Percentiles rank a stretch among this genome's conserved stretches.
Conservation (phyloP, 2,888 invertebrate genomes). For the Ormyrus labotus region DNA sequence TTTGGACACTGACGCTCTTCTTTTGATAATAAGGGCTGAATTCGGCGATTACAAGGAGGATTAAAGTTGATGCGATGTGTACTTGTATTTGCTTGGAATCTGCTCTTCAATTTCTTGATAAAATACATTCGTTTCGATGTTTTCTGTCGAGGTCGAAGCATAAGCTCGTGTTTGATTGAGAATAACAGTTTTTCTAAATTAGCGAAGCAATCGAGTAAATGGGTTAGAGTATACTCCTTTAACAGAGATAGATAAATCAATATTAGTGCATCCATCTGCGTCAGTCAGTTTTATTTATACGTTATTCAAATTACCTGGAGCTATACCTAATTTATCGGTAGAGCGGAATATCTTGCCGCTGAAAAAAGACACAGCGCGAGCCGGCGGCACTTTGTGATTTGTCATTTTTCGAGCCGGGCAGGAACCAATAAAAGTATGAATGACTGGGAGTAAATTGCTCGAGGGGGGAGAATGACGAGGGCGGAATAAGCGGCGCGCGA, state of each 20-base stretch:
- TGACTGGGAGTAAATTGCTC: conserved; percentile 3
- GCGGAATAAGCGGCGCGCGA: conserved; percentile 14
- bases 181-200: conserved; percentile 1
- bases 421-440: conserved; percentile 6
- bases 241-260: too few relatives aligned
- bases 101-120: neutral
- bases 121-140: conserved; percentile 12
- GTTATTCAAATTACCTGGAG: too few relatives aligned
- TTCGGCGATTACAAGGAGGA: conserved; percentile 33
- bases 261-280: too few relatives aligned
- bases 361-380: neutral
- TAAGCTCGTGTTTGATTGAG: neutral
- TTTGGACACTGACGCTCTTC: neutral
- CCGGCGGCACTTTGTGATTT: conserved; percentile 27
- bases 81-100: conserved; percentile 26
- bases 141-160: neutral
- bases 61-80: neutral
- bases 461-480: conserved; percentile 18
- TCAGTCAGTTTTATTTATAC: too few relatives aligned
- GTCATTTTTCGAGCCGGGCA: conserved; percentile 12
- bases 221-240: too few relatives aligned
- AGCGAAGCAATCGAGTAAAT: neutral
- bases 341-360: neutral
- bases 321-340: too few relatives aligned
- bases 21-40: neutral